Evolutionary conservation across 2,888 invertebrate species (phyloP), one percentile per base, ranked within the genome.

Genomic region (Stenoptilia bipunctidactyla): DNA sequence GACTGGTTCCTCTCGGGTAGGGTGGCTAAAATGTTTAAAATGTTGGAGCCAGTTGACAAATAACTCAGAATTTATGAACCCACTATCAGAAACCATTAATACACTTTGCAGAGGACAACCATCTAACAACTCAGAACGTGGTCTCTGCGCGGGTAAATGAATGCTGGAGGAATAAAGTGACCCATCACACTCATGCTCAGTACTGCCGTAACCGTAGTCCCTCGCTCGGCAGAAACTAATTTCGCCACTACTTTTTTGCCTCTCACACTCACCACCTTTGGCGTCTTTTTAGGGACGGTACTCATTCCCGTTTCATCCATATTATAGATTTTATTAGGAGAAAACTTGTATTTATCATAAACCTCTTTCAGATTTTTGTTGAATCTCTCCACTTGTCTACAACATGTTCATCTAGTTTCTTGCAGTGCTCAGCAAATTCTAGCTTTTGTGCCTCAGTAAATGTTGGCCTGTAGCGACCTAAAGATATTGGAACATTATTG

Each of bases 61-160:
- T 0, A 49, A 36, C 15, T 37, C 37, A 1, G 34, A 30, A 15
- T 50, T 50, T 1, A 52, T 50, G 10, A 42, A 51, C 13, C 50
- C 40, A 0, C 42, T 40, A 15, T 50, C 48, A 4, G 48, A 46
- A 2, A 45, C 44, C 45, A 48, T 43, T 13, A 43, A 48, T 10
- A 58, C 49, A 13, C 55, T 40, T 34, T 54, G 56, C 15, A 53
- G 48, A 36, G 59, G 64, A 13, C 57, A 58, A 15, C 52, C 56
- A 39, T 59, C 48, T 39, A 58, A 45, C n/a, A 65, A 40, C 15
- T 56, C 48, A 1, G 44, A 43, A 27, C 59, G 60, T 50, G 56
- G 53, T 30, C 58, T 54, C 42, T 56, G 3, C 61, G 38, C 1
- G 52, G 51, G 46, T 62, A 68, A 39, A 68, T 57, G 13, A 66